Base-by-base conservation (phyloP, 2,888 invertebrate species). In the Morpho deidamia region DNA sequence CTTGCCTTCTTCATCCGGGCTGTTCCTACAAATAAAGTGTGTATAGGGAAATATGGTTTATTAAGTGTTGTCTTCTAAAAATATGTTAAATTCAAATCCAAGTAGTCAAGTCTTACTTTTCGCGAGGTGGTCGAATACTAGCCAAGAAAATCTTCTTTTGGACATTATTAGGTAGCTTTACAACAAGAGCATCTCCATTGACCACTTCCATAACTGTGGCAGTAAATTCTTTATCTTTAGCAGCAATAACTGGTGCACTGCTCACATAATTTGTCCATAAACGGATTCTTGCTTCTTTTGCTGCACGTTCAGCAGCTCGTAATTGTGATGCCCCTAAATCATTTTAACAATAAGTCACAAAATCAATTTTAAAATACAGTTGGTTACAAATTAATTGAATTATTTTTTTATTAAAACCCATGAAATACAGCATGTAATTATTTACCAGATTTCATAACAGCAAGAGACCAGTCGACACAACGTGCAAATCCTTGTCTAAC, bases 61-160 rank as follows among this genome's bases (percentile, higher is more conserved):
- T 10, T 7, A 10, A 10, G 35, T 37, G 8, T 10, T 7, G 4
- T 3, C 8, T 37, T 35, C 1, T 3, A 37, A 37, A 37, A 37
- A 37, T 7, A 11, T 40, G 40, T 8, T n/a, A 8, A 40, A n/a
- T 10, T n/a, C 4, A 3, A 11, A 11, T 3, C 9, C 7, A 14
- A 38, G 14, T 41, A 37, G 8, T 7, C 35, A 12, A 35, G 11
- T 33, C 76, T 72, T 76, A 91, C 91, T 87, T 90, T 76, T 94
- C 96, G 81, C 96, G 94, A 38, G 99, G 99, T 48, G 99, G 96
- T 66, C 99, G 93, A 73, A 99, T 95, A 77, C 98, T 98, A 34
- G 99, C 96, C 59, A 99, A 91, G 89, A 99, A 99, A 44, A 99
- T 94, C 84, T 99, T 99, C 81, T 96, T 96, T 41, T 92, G 88